Base-by-base conservation (phyloP, 2,888 invertebrate species). In the Parasteatoda lunata region DNA sequence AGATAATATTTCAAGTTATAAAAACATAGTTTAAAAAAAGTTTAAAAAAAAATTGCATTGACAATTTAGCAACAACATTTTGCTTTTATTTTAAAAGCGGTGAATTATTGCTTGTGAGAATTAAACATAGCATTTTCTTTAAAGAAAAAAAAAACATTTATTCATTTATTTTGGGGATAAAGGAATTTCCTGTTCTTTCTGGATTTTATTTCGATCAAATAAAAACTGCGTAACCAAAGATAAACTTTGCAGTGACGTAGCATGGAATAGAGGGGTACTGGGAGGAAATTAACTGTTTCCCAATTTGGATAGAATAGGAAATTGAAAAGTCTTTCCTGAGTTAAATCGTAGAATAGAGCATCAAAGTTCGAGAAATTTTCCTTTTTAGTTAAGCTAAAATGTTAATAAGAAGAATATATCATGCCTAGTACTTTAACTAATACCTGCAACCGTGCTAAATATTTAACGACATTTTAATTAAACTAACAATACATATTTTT, bases 251-350 rank as follows among this genome's bases (percentile, higher is more conserved):
- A 15, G 51, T 81, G 68, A 73, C 65, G 30, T 66, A 68, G 54
- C 51, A 66, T 13, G 73, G 51, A 9, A 8, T 79, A 54, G 59
- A 68, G 68, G 59, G 54, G 66, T 30, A 15, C 54, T 52, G 48
- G 76, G 70, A 86, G 86, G 86, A 86, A 86, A 86, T 86, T 81
- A 86, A 86, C 77, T 45, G 71, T 51, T 86, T 86, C 86, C 81
- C 52, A 72, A 48, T 77, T 69, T 77, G 69, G 85, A 77, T 77
- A 69, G 72, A 86, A 86, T 77, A 86, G 86, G 86, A 86, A 86
- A 86, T 86, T 86, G 81, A 81, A 86, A 81, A 81, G 54, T 49
- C 69, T 78, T 82, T 68, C 45, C 52, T 54, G 52, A 54, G 52
- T 13, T 11, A 73, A 59, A 48, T 54, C 13, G 66, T n/a, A 15